Conservation (phyloP, 2,113 vertebrate species). For the Madoqua kirkii region DNA sequence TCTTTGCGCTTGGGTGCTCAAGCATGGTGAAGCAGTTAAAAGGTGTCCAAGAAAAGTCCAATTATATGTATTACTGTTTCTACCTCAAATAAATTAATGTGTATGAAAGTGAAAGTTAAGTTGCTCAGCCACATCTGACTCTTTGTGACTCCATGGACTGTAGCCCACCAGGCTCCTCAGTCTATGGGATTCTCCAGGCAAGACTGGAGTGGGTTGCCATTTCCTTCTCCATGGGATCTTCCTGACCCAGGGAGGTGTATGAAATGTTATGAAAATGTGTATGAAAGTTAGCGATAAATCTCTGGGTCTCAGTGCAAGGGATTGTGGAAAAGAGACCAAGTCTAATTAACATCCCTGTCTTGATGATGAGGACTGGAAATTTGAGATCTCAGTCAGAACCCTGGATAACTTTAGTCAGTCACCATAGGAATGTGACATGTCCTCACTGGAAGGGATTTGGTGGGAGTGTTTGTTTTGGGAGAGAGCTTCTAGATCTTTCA, state of each 20-base stretch:
- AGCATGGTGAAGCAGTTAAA: not conserved
- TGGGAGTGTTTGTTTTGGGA: not conserved
- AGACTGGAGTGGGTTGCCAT: too few species aligned
- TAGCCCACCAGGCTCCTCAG: too few species aligned
- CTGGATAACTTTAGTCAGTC: not conserved
- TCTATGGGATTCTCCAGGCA: too few species aligned
- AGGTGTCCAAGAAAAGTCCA: not conserved
- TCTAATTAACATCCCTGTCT: not conserved
- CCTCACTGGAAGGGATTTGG: not conserved
- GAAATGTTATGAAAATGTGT: too few species aligned
- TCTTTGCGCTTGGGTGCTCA: not conserved
- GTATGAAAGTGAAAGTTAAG: not conserved
- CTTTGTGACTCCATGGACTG: too few species aligned
- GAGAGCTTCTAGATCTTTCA: not conserved
- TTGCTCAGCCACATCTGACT: too few species aligned
- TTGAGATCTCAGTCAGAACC: too few species aligned
- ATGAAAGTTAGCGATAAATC: not conserved
- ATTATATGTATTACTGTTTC: not conserved
- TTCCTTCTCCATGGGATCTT: too few species aligned
- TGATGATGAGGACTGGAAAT: not conserved
- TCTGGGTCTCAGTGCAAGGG: not conserved
- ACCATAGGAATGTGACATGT: rapidly evolving
- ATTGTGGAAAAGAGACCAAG: not conserved
- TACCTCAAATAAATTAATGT: not conserved
- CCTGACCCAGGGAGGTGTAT: too few species aligned